Evolutionary conservation across 2,797 vertebrate genomes (phyloP).

Genomic region (Synaphobranchus kaupii): DNA sequence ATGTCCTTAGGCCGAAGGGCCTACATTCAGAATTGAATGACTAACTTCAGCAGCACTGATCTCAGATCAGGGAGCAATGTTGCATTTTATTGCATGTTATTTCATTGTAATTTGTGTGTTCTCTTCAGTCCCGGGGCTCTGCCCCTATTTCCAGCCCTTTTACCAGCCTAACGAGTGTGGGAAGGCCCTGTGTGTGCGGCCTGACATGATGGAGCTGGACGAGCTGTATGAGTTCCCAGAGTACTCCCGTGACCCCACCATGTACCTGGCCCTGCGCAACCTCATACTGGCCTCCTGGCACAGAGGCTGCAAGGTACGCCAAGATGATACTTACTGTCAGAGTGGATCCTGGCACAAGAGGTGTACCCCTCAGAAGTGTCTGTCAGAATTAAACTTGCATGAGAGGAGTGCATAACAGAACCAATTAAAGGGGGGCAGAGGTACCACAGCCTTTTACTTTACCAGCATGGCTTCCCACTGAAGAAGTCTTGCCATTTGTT

Average conservation of each 20-base stretch:
- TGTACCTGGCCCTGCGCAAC: constrained; percentile 94
- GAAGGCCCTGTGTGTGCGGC: constrained; percentile 95
- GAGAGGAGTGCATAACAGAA: no score
- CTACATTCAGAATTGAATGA: background rate
- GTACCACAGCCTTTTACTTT: no score
- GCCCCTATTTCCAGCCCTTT: constrained; percentile 95
- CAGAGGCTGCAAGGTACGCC: constrained; percentile 85
- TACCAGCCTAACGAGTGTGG: constrained; percentile 98
- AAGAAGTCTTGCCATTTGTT: background rate
- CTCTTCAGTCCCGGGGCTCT: constrained; percentile 81
- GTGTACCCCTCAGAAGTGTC: no score
- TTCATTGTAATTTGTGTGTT: background rate
- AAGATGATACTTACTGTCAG: no score
- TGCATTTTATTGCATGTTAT: no score
- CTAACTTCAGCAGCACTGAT: background rate
- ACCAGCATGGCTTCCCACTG: background rate
- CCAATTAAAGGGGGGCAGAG: no score
- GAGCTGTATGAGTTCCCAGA: constrained; percentile 98
- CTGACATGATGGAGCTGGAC: constrained; percentile 97
- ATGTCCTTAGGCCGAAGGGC: background rate
- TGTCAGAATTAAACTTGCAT: no score
- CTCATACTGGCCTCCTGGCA: constrained; percentile 93
- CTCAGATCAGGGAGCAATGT: background rate
- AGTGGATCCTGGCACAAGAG: no score
- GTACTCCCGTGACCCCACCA: constrained; percentile 94